Base-by-base conservation (phyloP, 23 tunicate species). In the Ascidia mentula region DNA sequence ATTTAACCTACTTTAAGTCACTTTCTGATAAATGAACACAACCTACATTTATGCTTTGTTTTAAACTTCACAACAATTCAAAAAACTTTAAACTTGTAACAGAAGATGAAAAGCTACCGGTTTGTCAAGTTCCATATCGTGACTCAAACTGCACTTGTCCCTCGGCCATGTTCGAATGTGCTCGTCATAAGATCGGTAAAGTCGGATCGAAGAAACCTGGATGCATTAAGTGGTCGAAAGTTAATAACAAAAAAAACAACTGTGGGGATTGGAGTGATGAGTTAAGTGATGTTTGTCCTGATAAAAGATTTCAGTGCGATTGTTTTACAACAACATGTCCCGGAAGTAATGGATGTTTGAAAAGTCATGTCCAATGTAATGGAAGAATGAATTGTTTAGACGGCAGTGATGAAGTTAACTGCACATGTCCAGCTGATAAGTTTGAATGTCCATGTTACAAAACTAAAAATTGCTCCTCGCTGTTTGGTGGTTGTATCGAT, bases 371-470 rank as follows among this genome's bases (percentile, higher is more conserved):
- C 4, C 22, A 53, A 3, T 53, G 65, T 28, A 53, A 53, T 9
- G 65, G 65, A 5, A 53, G 13, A 9, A 53, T 53, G 24, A 28
- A 53, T 20, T 53, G 65, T 9, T 3, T 9, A 28, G 65, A 53
- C 24, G 13, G 15, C 12, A 42, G 53, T 15, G 53, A 42, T 42
- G 53, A 42, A 42, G 53, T 42, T 42, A 42, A 42, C 15, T 42
- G 15, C 65, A n/a, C n/a, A 20, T 71, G 75, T 18, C 75, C 75
- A 36, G 39, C 75, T 71, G 75, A 71, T 36, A 42, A 12, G 12
- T 42, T 42, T 42, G 53, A 42, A 42, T 42, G 53, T 15, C 53
- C 53, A 9, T 42, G 53, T 42, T 42, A 9, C 12, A 42, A 42
- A 42, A 42, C 53, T 9, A 12, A 42, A 12, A 42, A 42, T 15